A percentile compares a stretch with the other conserved stretches of the same genome.
Conservation (phyloP, 2,797 vertebrate species). For the Rhynchonycteris naso region DNA sequence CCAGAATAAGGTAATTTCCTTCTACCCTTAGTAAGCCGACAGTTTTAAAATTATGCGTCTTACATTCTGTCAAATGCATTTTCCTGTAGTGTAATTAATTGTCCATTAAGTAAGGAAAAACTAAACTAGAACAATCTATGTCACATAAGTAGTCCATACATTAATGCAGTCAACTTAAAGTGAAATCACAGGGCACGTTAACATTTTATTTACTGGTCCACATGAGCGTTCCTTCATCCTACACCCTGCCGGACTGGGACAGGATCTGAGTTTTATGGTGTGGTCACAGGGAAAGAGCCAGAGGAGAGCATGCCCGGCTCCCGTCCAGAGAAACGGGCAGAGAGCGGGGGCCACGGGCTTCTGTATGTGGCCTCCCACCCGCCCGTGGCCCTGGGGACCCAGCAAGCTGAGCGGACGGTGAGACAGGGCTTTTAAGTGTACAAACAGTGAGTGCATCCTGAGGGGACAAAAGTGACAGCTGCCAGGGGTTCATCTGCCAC, state of each 20-base stretch:
- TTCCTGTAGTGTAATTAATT: neutral
- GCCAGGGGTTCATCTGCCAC: neutral
- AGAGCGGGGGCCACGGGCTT: neutral
- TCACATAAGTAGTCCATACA: neutral
- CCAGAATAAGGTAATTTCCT: neutral
- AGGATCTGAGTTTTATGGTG: neutral
- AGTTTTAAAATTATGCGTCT: neutral
- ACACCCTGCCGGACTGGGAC: neutral
- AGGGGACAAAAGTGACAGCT: neutral
- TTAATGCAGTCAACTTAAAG: neutral
- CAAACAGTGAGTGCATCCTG: neutral
- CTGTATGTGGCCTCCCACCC: accelerated
- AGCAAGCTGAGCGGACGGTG: no score
- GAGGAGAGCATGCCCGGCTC: neutral
- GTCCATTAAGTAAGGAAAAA: neutral
- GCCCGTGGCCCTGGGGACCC: neutral
- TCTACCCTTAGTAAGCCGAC: neutral
- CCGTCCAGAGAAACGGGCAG: neutral
- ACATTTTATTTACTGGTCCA: neutral
- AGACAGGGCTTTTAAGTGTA: no score
- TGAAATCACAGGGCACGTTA: neutral
- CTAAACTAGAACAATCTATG: neutral
- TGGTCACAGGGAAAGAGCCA: neutral
- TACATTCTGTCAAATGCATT: neutral
- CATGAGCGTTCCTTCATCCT: neutral